These are phyloP conservation scores for Pseudomyrmex gracilis DNA, from an alignment of 1,140 invertebrate genomes.

Conservation along the genomic window DNA sequence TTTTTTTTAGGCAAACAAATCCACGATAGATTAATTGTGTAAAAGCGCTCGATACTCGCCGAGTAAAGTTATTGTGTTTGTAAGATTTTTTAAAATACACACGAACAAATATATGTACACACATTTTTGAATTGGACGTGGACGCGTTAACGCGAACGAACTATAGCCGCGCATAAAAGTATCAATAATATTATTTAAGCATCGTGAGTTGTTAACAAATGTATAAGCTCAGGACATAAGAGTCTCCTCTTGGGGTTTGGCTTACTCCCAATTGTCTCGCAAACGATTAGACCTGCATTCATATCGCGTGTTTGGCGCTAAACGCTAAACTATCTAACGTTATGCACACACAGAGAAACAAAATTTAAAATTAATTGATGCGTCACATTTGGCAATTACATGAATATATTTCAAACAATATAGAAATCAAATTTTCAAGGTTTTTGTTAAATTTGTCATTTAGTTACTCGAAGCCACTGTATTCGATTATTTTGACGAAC, in stretches of 20 bases:
- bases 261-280: constrained; percentile 68
- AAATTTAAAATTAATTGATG: constrained; percentile 5
- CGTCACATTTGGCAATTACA: neutral
- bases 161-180: constrained; percentile 84
- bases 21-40: constrained; percentile 15
- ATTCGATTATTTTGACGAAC: no score
- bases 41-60: neutral
- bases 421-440: neutral
- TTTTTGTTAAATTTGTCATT: no score
- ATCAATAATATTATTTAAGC: constrained; percentile 85
- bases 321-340: neutral
- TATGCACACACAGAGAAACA: neutral
- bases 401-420: neutral
- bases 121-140: constrained; percentile 50
- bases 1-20: constrained; percentile 19
- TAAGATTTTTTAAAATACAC: constrained; percentile 1
- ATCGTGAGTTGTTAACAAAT: constrained; percentile 84
- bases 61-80: neutral
- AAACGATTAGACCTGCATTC: constrained; percentile 43
- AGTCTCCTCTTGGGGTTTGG: constrained; percentile 74
- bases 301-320: constrained; percentile 21
- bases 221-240: constrained; percentile 84
- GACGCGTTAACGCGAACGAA: constrained; percentile 78
- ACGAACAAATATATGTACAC: neutral
- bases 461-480: no score